These are phyloP conservation scores for Ridgeia piscesae DNA, from an alignment of 1,140 invertebrate genomes.

Conservation along the genomic window DNA sequence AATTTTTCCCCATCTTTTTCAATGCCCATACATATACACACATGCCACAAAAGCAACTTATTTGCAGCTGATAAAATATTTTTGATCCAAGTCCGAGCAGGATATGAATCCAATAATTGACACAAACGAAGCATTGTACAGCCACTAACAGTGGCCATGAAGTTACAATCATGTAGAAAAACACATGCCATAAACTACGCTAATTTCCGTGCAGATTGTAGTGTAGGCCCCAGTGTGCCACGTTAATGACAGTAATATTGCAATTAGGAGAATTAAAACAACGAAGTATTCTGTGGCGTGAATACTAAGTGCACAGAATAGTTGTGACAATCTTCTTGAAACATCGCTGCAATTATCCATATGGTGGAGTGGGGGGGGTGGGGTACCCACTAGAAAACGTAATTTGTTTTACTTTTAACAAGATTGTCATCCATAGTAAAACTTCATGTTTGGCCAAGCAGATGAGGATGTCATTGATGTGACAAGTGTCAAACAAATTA, in stretches of 20 bases:
- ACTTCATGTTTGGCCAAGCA: too few relatives aligned
- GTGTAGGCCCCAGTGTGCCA: neutral
- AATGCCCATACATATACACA: too few relatives aligned
- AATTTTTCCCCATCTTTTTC: too few relatives aligned
- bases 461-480: too few relatives aligned
- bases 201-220: neutral
- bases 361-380: neutral
- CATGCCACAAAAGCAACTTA: too few relatives aligned
- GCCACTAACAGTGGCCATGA: neutral
- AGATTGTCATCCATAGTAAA: too few relatives aligned
- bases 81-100: neutral
- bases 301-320: neutral
- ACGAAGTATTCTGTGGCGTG: neutral
- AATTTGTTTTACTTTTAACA: neutral
- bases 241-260: neutral
- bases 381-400: neutral
- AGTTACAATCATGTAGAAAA: neutral
- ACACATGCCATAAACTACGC: neutral
- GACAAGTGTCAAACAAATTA: too few relatives aligned
- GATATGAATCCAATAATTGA: neutral
- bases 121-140: neutral
- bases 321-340: neutral
- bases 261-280: constrained; percentile 6
- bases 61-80: too few relatives aligned
- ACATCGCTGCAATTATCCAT: neutral